phyloP scores from a whole-genome alignment of 1,140 invertebrate genomes.

The Aphaenogaster ashmeadi region DNA sequence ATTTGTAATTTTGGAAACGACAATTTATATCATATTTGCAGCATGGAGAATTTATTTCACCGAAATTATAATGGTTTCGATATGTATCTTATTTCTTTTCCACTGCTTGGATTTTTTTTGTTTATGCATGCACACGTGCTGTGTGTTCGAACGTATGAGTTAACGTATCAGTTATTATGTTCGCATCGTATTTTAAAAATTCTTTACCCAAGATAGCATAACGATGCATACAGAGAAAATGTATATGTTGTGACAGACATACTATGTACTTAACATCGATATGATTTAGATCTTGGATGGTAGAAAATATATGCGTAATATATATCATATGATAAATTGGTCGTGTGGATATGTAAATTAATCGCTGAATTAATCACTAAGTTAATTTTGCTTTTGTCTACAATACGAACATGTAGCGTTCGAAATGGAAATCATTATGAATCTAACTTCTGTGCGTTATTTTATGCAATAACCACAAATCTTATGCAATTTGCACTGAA shows the following conservation, averaged over 20 bases:
- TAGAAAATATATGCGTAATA: not conserved
- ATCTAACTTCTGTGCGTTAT: not conserved
- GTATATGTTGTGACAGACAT: not conserved
- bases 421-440: not conserved
- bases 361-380: not conserved
- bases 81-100: not conserved
- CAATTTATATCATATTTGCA: not conserved
- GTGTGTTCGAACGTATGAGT: not conserved
- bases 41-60: not conserved
- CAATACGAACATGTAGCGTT: not conserved
- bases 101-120: conserved; percentile 37
- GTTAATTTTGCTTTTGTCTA: not conserved
- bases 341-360: not conserved
- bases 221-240: not conserved
- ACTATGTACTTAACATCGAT: not conserved
- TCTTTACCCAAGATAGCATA: not conserved
- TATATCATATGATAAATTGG: not conserved
- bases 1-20: not conserved
- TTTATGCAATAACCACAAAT: not conserved
- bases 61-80: conserved; percentile 11
- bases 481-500: not conserved
- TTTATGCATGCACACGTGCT: not conserved
- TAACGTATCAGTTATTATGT: not conserved
- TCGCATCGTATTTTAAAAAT: not conserved
- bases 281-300: not conserved